Conservation (phyloP, 2,797 vertebrate genomes). For the Taeniopygia guttata region DNA sequence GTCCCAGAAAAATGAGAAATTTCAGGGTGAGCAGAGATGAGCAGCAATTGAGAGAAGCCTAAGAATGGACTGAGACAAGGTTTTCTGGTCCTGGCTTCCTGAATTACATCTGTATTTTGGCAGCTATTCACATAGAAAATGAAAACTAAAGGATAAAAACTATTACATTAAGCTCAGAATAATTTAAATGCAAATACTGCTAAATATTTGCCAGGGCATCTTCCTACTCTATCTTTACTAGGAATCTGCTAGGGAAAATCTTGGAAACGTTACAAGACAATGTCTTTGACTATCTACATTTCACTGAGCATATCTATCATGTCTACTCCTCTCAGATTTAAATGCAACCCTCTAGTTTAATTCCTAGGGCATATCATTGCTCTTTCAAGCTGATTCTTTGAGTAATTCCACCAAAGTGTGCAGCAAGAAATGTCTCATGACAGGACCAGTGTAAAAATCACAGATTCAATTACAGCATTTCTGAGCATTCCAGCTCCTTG, state of each 20-base stretch:
- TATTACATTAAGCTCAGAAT: background rate
- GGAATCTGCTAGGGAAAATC: background rate
- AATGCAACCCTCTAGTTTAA: rapidly evolving
- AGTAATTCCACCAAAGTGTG: background rate
- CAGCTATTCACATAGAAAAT: background rate
- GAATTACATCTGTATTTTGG: background rate
- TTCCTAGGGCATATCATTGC: background rate
- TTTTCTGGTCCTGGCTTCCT: background rate
- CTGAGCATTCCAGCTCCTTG: background rate
- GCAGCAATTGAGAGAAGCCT: background rate
- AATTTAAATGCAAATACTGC: background rate
- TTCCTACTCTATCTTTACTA: background rate
- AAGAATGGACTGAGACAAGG: background rate
- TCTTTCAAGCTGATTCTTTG: background rate
- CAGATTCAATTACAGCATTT: background rate
- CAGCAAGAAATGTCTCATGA: background rate
- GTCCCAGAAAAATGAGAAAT: background rate
- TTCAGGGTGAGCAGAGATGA: background rate
- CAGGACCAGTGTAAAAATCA: background rate
- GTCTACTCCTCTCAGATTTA: background rate
- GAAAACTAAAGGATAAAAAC: background rate
- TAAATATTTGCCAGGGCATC: background rate
- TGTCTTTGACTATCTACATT: background rate
- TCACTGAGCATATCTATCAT: rapidly evolving
- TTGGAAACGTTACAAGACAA: background rate